Evolutionary conservation across 2,888 invertebrate genomes (phyloP).

Genomic region (Acronicta aceris): DNA sequence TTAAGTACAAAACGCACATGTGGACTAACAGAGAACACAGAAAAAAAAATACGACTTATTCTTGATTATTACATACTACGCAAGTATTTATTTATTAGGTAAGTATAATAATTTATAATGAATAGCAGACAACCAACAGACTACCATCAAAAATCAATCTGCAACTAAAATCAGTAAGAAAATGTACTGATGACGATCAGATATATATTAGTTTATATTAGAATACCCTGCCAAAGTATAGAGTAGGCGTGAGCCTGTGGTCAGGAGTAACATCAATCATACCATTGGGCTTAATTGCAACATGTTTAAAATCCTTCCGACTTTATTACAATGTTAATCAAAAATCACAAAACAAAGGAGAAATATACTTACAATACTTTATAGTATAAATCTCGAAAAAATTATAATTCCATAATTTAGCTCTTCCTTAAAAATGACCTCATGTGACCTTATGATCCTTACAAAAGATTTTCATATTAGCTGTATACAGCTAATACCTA

Average conservation of each 20-base stretch:
- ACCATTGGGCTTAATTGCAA: background rate
- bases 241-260: no score
- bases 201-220: no score
- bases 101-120: constrained; percentile 4
- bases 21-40: constrained; percentile 30
- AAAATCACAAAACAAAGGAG: constrained; percentile 1
- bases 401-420: constrained; percentile 1
- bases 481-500: constrained; percentile 7
- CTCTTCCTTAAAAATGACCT: background rate
- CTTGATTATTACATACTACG: constrained; percentile 26
- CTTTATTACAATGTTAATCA: background rate
- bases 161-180: background rate
- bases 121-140: constrained; percentile 5
- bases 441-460: no score
- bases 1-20: constrained; percentile 54
- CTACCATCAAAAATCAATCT: background rate
- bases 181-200: background rate
- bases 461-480: no score
- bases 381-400: background rate
- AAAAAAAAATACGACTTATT: constrained; percentile 25
- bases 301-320: background rate
- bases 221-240: no score
- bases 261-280: no score
- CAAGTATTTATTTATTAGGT: constrained; percentile 37
- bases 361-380: background rate